phyloP scores from a whole-genome alignment of 2,113 vertebrate species.

The Ginglymostoma cirratum region DNA sequence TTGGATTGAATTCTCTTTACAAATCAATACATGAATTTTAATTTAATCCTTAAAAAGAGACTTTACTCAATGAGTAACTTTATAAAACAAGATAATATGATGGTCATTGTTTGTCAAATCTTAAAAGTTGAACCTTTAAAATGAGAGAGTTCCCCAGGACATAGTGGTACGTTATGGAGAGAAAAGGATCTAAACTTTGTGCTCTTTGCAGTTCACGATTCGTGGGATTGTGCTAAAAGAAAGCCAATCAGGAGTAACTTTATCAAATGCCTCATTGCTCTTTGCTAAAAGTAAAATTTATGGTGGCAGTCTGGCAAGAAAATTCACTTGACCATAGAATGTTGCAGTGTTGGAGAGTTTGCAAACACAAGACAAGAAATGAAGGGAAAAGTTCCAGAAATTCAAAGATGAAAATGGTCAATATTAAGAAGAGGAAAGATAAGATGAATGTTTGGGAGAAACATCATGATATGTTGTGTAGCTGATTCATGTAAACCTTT shows the following conservation, averaged over 20 bases:
- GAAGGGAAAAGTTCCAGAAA: background rate
- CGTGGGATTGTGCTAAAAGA: background rate
- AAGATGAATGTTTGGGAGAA: background rate
- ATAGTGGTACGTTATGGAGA: background rate
- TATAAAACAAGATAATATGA: background rate
- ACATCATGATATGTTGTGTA: background rate
- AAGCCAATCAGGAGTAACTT: background rate
- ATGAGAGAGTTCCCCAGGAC: background rate
- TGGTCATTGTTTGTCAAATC: background rate
- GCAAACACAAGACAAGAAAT: background rate
- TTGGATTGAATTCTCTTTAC: background rate
- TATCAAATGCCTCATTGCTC: background rate
- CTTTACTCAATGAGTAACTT: background rate
- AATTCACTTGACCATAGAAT: too few relatives aligned
- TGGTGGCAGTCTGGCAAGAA: background rate
- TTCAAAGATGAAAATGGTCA: background rate
- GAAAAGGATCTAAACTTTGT: background rate
- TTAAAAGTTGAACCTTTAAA: background rate
- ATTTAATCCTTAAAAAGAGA: background rate
- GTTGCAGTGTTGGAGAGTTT: background rate
- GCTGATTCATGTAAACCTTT: background rate
- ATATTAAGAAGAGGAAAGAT: background rate
- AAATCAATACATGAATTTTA: background rate
- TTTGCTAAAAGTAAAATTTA: background rate
- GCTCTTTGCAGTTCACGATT: background rate